phyloP scores from a whole-genome alignment of 2,888 invertebrate genomes.

The Schrankia costaestrigalis region DNA sequence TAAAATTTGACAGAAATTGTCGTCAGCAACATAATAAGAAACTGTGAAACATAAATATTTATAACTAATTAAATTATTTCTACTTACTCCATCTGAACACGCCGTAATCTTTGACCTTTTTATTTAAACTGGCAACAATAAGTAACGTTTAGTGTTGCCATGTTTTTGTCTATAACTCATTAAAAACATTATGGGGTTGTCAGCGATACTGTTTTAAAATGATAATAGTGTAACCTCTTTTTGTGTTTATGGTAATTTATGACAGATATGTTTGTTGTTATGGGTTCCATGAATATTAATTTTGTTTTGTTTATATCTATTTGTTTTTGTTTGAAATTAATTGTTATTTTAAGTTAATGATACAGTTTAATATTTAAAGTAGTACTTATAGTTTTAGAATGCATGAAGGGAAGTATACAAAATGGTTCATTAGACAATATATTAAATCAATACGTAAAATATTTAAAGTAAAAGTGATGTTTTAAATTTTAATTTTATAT shows the following conservation, averaged over 20 bases:
- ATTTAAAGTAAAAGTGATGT: too few relatives aligned
- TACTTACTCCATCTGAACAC: constrained; percentile 30
- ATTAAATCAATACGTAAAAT: too few relatives aligned
- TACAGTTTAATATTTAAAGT: too few relatives aligned
- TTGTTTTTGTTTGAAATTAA: too few relatives aligned
- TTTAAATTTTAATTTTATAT: too few relatives aligned
- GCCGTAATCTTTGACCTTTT: constrained; percentile 28
- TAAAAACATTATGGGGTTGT: constrained; percentile 39
- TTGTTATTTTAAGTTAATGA: background rate
- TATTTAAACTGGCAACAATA: constrained; percentile 36
- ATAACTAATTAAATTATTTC: constrained; percentile 23
- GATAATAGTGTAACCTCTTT: constrained; percentile 29
- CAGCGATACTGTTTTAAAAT: constrained; percentile 37
- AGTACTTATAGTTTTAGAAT: too few relatives aligned
- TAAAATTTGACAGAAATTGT: constrained; percentile 9
- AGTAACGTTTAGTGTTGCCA: constrained; percentile 39
- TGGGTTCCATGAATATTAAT: constrained; percentile 23
- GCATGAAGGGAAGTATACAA: too few relatives aligned
- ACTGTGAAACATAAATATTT: constrained; percentile 21
- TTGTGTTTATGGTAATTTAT: constrained; percentile 30
- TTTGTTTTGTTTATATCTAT: constrained; percentile 10
- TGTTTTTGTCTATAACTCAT: constrained; percentile 42
- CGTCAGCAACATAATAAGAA: constrained; percentile 12
- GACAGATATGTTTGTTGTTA: constrained; percentile 27
- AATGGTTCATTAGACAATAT: too few relatives aligned